phyloP scores from a whole-genome alignment of 2,797 vertebrate genomes.

The Microctenopoma steveboyesi region DNA sequence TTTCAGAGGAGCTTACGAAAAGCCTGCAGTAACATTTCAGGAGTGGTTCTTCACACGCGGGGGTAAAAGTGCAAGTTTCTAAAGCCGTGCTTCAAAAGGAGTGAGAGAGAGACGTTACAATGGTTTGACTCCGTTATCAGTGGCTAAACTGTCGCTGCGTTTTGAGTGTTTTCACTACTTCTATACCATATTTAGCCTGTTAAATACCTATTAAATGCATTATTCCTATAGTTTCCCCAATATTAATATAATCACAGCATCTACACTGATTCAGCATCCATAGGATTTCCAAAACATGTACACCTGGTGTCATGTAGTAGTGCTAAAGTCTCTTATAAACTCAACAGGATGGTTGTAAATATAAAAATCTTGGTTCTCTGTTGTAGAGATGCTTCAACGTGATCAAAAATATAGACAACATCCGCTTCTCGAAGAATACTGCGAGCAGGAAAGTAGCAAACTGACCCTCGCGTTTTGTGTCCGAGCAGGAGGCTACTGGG shows the following conservation, averaged over 20 bases:
- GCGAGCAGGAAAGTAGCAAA: constrained; percentile 28
- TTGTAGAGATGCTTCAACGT: constrained; percentile 24
- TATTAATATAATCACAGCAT: background rate
- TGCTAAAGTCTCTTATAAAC: constrained; percentile 34
- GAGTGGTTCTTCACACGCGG: constrained; percentile 46
- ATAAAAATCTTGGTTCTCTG: constrained; percentile 42
- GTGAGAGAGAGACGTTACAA: background rate
- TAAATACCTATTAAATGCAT: constrained; percentile 13
- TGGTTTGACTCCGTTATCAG: background rate
- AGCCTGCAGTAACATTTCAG: constrained; percentile 49
- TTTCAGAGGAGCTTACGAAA: constrained; percentile 26
- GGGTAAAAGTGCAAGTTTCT: constrained; percentile 66
- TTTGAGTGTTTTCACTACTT: constrained; percentile 1
- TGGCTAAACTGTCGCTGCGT: background rate
- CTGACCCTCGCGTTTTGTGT: constrained; percentile 3
- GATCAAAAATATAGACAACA: constrained; percentile 28
- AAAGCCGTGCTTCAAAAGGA: constrained; percentile 39
- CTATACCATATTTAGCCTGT: background rate
- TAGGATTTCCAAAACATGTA: constrained; percentile 44
- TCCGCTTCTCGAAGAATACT: constrained; percentile 44
- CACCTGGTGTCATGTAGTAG: constrained; percentile 21
- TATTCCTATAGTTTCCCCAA: background rate
- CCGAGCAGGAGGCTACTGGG: constrained; percentile 24
- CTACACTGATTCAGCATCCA: constrained; percentile 43
- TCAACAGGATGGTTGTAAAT: constrained; percentile 7